phyloP scores from a whole-genome alignment of 2,888 invertebrate genomes.

The Erebia aethiops region DNA sequence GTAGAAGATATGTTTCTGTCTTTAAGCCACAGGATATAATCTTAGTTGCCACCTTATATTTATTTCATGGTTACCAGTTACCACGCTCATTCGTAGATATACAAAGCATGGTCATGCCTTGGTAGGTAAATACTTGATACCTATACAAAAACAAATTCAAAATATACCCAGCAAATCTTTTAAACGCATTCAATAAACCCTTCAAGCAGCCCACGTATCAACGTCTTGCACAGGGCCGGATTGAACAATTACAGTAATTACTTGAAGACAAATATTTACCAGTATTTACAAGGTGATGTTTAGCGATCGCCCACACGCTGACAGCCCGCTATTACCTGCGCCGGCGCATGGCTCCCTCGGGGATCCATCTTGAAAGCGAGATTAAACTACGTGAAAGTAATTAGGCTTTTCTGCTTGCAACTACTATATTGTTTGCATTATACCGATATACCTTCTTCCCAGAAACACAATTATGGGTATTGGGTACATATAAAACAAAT shows the following conservation, averaged over 20 bases:
- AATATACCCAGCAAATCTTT: slow-evolving; percentile 16
- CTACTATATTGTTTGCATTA: slow-evolving; percentile 32
- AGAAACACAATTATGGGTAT: too few relatives aligned
- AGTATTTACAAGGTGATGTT: slow-evolving; percentile 69
- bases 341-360: slow-evolving; percentile 56
- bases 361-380: slow-evolving; percentile 50
- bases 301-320: slow-evolving; percentile 72
- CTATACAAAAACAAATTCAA: slow-evolving; percentile 12
- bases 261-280: slow-evolving; percentile 77
- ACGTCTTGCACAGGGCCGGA: slow-evolving; percentile 36
- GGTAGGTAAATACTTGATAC: not conserved
- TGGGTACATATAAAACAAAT: too few relatives aligned
- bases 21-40: too few relatives aligned
- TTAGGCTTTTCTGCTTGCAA: slow-evolving; percentile 38
- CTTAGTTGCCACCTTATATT: too few relatives aligned
- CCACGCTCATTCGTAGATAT: too few relatives aligned
- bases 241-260: slow-evolving; percentile 67
- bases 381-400: slow-evolving; percentile 45
- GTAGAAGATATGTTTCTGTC: too few relatives aligned
- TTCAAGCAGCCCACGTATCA: slow-evolving; percentile 41
- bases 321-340: slow-evolving; percentile 67
- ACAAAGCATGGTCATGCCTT: too few relatives aligned
- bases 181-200: slow-evolving; percentile 38
- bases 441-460: too few relatives aligned
- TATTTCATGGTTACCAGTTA: too few relatives aligned